Conservation (phyloP, 2,113 vertebrate genomes). For the Corythornis vintsioides region DNA sequence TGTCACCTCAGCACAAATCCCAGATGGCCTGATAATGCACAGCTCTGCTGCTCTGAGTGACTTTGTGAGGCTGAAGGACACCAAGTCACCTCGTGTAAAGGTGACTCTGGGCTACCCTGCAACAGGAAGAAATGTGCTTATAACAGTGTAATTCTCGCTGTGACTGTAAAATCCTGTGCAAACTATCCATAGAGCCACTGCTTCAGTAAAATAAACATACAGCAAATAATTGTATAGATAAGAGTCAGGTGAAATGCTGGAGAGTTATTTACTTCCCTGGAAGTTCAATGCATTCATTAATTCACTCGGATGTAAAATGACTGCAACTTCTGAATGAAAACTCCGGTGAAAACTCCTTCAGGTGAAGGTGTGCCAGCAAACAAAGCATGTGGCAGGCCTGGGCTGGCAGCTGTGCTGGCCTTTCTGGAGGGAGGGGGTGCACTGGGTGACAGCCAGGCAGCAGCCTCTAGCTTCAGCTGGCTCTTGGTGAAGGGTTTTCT, state of each 20-base stretch:
- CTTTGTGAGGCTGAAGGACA: background rate
- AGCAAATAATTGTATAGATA: background rate
- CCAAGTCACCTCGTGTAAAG: background rate
- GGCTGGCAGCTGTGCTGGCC: background rate
- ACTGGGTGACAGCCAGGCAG: background rate
- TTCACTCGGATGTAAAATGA: background rate
- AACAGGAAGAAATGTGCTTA: background rate
- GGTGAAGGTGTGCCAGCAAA: background rate
- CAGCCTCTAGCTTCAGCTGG: background rate
- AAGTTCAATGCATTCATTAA: background rate
- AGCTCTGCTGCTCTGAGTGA: background rate
- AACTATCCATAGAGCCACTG: rapidly evolving
- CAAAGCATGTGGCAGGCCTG: background rate
- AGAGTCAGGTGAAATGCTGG: background rate
- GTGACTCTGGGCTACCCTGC: rapidly evolving
- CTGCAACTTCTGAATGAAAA: background rate
- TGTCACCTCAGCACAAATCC: background rate
- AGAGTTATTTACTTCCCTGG: background rate
- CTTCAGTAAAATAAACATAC: background rate
- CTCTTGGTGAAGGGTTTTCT: background rate
- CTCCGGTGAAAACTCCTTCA: background rate
- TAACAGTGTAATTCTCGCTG: background rate
- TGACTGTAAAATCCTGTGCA: background rate
- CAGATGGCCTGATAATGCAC: background rate
- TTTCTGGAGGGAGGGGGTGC: background rate